Conservation (phyloP, 2,888 invertebrate species). For the Polydrusus tereticollis region DNA sequence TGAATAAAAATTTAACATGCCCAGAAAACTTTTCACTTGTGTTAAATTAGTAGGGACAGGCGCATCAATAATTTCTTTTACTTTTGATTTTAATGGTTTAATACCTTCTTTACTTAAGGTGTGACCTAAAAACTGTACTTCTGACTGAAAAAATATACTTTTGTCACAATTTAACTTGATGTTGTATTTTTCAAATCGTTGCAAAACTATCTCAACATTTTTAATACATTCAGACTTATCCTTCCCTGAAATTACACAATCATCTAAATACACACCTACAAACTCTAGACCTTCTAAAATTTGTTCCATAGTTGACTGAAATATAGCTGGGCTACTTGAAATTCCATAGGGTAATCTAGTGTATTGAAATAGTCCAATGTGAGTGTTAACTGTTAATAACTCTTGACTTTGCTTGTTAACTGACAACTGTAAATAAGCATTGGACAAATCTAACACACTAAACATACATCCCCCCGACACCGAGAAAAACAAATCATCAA, state of each 20-base stretch:
- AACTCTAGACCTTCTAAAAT: conserved; percentile 56
- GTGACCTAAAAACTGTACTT: conserved; percentile 59
- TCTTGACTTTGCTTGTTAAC: conserved; percentile 56
- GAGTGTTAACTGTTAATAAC: conserved; percentile 57
- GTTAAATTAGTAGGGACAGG: conserved; percentile 28
- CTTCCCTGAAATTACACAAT: conserved; percentile 3
- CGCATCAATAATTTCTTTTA: conserved; percentile 47
- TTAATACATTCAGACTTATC: conserved; percentile 50
- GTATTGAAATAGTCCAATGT: conserved; percentile 59
- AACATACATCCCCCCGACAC: conserved; percentile 50
- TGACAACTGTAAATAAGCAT: conserved; percentile 60
- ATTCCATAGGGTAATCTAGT: conserved; percentile 62
- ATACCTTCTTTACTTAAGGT: conserved; percentile 49
- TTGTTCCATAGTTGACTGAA: conserved; percentile 60
- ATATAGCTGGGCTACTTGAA: conserved; percentile 59
- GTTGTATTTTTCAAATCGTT: conserved; percentile 52
- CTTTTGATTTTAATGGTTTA: conserved; percentile 42
- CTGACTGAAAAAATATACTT: conserved; percentile 58
- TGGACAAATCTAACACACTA: conserved; percentile 51
- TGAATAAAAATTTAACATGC: conserved; percentile 42
- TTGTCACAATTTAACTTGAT: conserved; percentile 57
- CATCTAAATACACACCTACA: conserved; percentile 54
- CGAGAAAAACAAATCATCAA: conserved; percentile 54
- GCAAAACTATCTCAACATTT: conserved; percentile 53
- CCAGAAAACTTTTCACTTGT: conserved; percentile 35